A percentile compares a stretch with the other conserved stretches of the same genome.
Evolutionary conservation across 2,797 vertebrate species (phyloP).

Genomic region (Leptodactylus fallax): DNA sequence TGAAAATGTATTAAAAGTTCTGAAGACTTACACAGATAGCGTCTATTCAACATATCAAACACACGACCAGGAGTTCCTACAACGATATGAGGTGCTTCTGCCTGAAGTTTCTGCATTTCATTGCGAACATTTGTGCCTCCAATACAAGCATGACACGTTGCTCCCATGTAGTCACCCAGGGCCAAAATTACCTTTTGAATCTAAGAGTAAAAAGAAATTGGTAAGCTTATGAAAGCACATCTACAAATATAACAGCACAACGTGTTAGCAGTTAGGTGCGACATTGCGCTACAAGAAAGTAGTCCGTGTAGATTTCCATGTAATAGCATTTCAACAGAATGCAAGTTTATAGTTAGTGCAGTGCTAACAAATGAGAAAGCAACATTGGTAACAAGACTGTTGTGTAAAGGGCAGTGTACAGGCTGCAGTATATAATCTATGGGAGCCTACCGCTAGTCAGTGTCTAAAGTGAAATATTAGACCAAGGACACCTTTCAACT

Average conservation of each 20-base stretch:
- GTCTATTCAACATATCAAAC: slow-evolving; percentile 94
- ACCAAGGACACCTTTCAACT: no score
- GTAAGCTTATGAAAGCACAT: not conserved
- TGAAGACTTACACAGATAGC: slow-evolving; percentile 87
- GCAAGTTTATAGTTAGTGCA: not conserved
- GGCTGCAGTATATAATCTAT: no score
- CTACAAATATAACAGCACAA: not conserved
- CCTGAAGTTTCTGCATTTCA: slow-evolving; percentile 94
- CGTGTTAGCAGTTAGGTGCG: not conserved
- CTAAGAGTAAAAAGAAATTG: slow-evolving; percentile 70
- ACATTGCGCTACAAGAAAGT: no score
- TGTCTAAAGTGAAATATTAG: no score
- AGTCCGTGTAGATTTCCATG: not conserved
- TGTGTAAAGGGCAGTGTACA: no score
- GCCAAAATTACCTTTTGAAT: slow-evolving; percentile 98
- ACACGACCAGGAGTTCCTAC: slow-evolving; percentile 97
- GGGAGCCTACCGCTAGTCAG: no score
- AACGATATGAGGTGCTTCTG: slow-evolving; percentile 94
- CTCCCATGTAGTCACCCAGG: slow-evolving; percentile 97
- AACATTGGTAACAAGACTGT: not conserved
- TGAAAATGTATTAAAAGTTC: no score
- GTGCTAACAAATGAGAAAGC: not conserved
- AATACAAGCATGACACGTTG: slow-evolving; percentile 95
- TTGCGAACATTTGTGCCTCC: slow-evolving; percentile 93
- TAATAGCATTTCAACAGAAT: not conserved